Percentiles rank a stretch among this genome's conserved stretches.
Conservation (phyloP, 2,113 vertebrate species). For the Microcebus ravelobensis region DNA sequence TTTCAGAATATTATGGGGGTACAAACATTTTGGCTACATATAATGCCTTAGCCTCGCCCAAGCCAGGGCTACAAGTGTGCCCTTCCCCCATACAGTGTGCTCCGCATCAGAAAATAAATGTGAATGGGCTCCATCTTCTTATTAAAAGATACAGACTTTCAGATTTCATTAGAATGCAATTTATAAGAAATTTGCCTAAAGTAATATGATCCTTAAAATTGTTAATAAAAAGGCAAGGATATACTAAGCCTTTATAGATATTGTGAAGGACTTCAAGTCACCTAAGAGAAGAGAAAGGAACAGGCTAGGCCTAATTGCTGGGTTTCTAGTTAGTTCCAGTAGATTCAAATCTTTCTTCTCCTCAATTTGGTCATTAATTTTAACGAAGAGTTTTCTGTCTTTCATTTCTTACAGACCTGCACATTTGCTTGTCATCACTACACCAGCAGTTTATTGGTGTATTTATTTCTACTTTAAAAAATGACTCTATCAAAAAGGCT, state of each 20-base stretch:
- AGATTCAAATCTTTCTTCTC: not conserved
- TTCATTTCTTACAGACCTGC: not conserved
- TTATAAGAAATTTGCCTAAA: constrained; percentile 7
- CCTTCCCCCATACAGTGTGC: too few species aligned
- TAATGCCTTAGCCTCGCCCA: too few species aligned
- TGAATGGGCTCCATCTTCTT: not conserved
- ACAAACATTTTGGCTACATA: too few species aligned
- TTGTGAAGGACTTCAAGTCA: not conserved
- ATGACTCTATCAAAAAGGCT: not conserved
- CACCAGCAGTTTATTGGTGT: not conserved
- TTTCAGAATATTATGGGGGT: not conserved
- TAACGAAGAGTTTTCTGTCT: not conserved
- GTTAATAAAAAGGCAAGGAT: not conserved
- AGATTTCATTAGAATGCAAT: constrained; percentile 11
- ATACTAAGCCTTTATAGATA: not conserved
- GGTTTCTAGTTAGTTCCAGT: not conserved
- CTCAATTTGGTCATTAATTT: constrained; percentile 13
- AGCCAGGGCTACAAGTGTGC: too few species aligned
- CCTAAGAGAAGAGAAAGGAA: not conserved
- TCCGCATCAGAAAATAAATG: not conserved
- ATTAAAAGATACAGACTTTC: not conserved
- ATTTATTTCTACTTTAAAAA: constrained; percentile 45
- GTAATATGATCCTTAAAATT: not conserved
- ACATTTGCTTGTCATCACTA: not conserved
- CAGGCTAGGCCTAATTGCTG: not conserved